A percentile compares a stretch with the other conserved stretches of the same genome.
phyloP scores from a whole-genome alignment of 2,888 invertebrate genomes.

The Drosophila formosana region DNA sequence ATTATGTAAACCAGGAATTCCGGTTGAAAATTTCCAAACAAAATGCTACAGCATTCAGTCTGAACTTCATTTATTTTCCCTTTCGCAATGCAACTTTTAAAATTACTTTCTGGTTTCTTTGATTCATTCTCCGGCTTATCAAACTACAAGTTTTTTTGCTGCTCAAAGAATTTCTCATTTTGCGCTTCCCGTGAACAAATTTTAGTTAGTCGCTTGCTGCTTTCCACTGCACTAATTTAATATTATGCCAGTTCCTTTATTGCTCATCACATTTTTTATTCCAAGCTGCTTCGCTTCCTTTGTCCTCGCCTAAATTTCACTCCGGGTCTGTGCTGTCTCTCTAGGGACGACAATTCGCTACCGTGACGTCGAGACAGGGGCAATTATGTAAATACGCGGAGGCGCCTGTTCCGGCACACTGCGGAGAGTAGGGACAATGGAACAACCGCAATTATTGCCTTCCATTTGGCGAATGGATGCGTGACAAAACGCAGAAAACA shows the following conservation, averaged over 20 bases:
- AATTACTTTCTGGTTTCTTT: not conserved
- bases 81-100: not conserved
- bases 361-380: conserved; percentile 69
- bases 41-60: not conserved
- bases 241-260: not conserved
- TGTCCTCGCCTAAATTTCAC: conserved; percentile 13
- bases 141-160: conserved; percentile 3
- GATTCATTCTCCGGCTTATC: not conserved
- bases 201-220: conserved; percentile 7
- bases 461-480: conserved; percentile 75
- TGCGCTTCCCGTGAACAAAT: conserved; percentile 17
- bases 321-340: not conserved
- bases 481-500: conserved; percentile 66
- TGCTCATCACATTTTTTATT: conserved; percentile 4
- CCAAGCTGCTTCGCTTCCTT: not conserved
- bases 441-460: conserved; percentile 75
- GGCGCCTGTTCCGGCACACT: conserved; percentile 61
- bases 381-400: conserved; percentile 77
- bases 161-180: conserved; percentile 18
- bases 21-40: conserved; percentile 33
- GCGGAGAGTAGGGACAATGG: conserved; percentile 56
- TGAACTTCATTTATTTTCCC: conserved; percentile 1
- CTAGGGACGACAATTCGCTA: conserved; percentile 24
- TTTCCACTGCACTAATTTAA: conserved; percentile 11
- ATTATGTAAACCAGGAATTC: conserved; percentile 59